These are phyloP conservation scores for Xestia sexstrigata DNA, from an alignment of 2,888 invertebrate genomes.

Conservation along the genomic window DNA sequence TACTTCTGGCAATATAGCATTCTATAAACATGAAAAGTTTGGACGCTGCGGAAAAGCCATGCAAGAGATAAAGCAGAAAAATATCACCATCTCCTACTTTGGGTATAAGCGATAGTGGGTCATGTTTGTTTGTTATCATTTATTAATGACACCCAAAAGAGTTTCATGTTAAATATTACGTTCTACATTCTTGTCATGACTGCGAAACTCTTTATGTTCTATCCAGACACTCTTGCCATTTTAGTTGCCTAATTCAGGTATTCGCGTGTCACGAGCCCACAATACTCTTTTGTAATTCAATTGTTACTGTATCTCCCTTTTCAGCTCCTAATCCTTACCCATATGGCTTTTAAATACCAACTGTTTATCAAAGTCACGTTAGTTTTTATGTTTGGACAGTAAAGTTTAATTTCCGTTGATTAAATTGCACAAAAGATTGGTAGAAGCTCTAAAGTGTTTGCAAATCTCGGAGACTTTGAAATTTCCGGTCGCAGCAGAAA, in stretches of 20 bases:
- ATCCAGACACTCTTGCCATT: background rate
- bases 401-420: slow-evolving; percentile 33
- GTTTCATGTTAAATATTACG: background rate
- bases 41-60: background rate
- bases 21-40: background rate
- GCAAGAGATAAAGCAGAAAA: background rate
- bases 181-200: background rate
- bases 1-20: background rate
- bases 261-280: slow-evolving; percentile 30
- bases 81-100: background rate
- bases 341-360: slow-evolving; percentile 11
- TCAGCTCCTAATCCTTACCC: slow-evolving; percentile 34
- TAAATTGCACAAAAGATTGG: background rate
- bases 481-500: slow-evolving; percentile 39
- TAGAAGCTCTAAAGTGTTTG: slow-evolving; percentile 46
- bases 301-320: slow-evolving; percentile 43
- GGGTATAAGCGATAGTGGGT: background rate
- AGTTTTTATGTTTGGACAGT: background rate
- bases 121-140: background rate
- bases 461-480: slow-evolving; percentile 43
- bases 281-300: slow-evolving; percentile 50
- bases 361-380: background rate
- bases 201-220: slow-evolving; percentile 7
- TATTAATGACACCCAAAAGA: background rate
- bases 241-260: slow-evolving; percentile 50